Evolutionary conservation across 2,113 vertebrate genomes (phyloP), one percentile per base, ranked within the genome.

Genomic region (Leuciscus idus): DNA sequence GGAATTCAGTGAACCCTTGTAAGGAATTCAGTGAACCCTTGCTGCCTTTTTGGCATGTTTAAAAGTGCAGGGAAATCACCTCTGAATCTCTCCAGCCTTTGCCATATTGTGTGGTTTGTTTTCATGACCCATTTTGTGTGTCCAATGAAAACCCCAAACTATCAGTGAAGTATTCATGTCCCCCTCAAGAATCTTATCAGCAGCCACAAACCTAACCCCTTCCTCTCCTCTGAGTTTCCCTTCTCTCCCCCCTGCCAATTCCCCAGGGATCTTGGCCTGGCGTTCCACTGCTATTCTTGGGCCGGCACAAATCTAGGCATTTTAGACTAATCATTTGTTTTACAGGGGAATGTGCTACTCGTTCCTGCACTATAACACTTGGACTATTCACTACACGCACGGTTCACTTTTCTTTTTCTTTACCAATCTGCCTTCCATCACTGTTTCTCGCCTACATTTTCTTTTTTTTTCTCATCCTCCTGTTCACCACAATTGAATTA

Each of bases 261-360:
- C 84, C 86, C 75, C 3, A 1, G 57, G 78, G 85, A 73, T 12
- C 81, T 74, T 10, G 61, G 80, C 79, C 79, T 80, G 85, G 87
- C 50, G 30, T 57, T 75, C 13, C 61, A 55, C n/a, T 79, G 84
- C 70, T 85, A 83, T 79, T 83, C 84, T 89, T 83, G 85, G 88
- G 84, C 77, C 81, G 48, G 84, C 81, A 82, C 86, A 86, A 83
- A 90, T 74, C 72, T 89, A 74, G 84, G 77, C 59, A 82, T 81
- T 85, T 84, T 64, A 86, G 81, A 87, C n/a, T 52, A 86, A 84
- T 86, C 73, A 6, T 87, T 89, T 87, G 75, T 84, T 87, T 52
- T 81, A 36, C 84, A 83, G 48, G 52, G 83, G 86, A 86, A 90
- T 86, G 88, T 85, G 59, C 85, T 84, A 77, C 81, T 66, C 48